A percentile compares a stretch with the other conserved stretches of the same genome.
Conservation (phyloP, 2,797 vertebrate genomes). For the Malacoraja senta region DNA sequence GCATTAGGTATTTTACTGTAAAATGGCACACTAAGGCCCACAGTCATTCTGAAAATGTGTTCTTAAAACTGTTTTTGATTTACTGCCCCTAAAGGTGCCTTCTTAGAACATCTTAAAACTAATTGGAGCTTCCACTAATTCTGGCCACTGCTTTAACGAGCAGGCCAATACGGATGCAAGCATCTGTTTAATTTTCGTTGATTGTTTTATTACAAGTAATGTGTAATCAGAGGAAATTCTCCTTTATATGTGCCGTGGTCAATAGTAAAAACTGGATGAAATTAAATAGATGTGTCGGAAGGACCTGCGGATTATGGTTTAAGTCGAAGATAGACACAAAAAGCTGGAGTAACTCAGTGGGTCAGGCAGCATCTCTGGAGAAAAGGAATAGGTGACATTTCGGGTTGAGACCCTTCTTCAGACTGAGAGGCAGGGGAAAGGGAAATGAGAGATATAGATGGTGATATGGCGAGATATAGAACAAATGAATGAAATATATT, state of each 20-base stretch:
- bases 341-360: too few relatives aligned
- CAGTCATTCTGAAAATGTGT: neutral
- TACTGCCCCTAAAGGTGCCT: neutral
- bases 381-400: too few relatives aligned
- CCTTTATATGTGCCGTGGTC: constrained; percentile 47
- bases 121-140: constrained; percentile 67
- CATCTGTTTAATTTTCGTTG: constrained; percentile 78
- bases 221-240: constrained; percentile 51
- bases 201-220: constrained; percentile 62
- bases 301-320: too few relatives aligned
- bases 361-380: too few relatives aligned
- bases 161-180: constrained; percentile 73
- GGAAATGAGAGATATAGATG: too few relatives aligned
- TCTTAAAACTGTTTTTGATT: constrained; percentile 7
- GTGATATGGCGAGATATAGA: too few relatives aligned
- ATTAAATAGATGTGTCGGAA: constrained; percentile 50
- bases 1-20: neutral
- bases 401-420: too few relatives aligned
- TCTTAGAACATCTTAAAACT: constrained; percentile 50
- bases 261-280: constrained; percentile 58
- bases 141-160: constrained; percentile 73
- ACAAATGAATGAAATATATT: too few relatives aligned
- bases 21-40: neutral
- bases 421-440: too few relatives aligned
- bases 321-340: too few relatives aligned